Conservation (phyloP, 2,113 vertebrate genomes). For the Triplophysa tibetana region DNA sequence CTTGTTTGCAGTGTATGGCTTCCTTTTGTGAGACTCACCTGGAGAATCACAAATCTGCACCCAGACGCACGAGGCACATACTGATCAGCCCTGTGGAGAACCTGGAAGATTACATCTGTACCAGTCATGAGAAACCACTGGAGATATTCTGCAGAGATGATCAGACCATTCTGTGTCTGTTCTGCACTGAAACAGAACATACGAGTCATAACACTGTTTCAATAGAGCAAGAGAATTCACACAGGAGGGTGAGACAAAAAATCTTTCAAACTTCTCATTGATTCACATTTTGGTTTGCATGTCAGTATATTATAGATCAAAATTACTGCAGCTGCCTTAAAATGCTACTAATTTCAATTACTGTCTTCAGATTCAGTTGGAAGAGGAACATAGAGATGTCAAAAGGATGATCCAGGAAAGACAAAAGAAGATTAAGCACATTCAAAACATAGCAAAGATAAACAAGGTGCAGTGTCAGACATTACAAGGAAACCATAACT, state of each 20-base stretch:
- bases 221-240: conserved; percentile 63
- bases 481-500: background rate
- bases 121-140: conserved; percentile 61
- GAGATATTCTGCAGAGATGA: conserved; percentile 69
- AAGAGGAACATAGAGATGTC: conserved; percentile 11
- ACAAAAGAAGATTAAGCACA: conserved; percentile 21
- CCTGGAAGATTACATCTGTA: conserved; percentile 65
- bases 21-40: conserved; percentile 72
- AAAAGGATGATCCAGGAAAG: conserved; percentile 22
- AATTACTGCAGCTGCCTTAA: background rate
- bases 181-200: conserved; percentile 67
- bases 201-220: conserved; percentile 59
- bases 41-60: conserved; percentile 62
- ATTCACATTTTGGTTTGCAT: background rate
- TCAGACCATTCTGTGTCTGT: conserved; percentile 64
- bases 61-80: conserved; percentile 63
- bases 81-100: conserved; percentile 67
- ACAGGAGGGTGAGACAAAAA: conserved; percentile 52
- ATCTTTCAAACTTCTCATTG: background rate
- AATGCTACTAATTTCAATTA: background rate
- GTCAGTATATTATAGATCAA: background rate
- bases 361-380: conserved; percentile 26
- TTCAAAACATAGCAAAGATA: conserved; percentile 3
- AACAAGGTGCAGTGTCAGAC: conserved; percentile 22
- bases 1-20: conserved; percentile 67